Conservation (phyloP, 2,888 invertebrate genomes). For the Heliconius hortense region DNA sequence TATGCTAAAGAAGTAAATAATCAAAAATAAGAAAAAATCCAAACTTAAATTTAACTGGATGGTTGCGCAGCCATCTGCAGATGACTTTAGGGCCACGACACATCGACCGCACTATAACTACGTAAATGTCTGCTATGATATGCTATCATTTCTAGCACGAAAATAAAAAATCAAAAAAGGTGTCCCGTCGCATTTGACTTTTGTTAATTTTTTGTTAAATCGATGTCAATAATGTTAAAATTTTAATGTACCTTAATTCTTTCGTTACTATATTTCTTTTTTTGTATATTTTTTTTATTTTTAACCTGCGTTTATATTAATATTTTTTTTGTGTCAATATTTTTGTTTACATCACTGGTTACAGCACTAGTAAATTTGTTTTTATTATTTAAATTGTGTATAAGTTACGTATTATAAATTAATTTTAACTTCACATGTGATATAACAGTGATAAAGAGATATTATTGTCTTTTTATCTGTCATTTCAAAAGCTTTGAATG, state of each 20-base stretch:
- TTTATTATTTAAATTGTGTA: neutral
- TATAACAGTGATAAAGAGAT: neutral
- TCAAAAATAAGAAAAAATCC: too few relatives aligned
- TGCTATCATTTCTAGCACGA: neutral
- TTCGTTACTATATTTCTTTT: conserved; percentile 5
- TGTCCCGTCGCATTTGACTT: neutral
- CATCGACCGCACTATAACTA: too few relatives aligned
- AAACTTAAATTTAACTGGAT: too few relatives aligned
- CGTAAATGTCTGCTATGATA: neutral
- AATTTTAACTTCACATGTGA: neutral
- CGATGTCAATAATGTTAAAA: neutral
- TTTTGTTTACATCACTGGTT: neutral
- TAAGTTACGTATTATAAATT: neutral
- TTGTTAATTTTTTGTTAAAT: neutral
- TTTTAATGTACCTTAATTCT: neutral
- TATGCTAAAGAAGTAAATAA: too few relatives aligned
- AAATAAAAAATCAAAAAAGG: neutral
- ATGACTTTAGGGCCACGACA: too few relatives aligned
- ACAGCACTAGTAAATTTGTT: neutral
- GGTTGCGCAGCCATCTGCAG: too few relatives aligned
- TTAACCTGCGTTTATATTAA: neutral
- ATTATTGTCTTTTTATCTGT: neutral
- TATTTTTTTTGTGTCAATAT: neutral
- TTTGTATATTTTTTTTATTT: neutral
- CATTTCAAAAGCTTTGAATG: neutral